Evolutionary conservation across 2,797 vertebrate species (phyloP).

Genomic region (Hydrocynus forskahlii): DNA sequence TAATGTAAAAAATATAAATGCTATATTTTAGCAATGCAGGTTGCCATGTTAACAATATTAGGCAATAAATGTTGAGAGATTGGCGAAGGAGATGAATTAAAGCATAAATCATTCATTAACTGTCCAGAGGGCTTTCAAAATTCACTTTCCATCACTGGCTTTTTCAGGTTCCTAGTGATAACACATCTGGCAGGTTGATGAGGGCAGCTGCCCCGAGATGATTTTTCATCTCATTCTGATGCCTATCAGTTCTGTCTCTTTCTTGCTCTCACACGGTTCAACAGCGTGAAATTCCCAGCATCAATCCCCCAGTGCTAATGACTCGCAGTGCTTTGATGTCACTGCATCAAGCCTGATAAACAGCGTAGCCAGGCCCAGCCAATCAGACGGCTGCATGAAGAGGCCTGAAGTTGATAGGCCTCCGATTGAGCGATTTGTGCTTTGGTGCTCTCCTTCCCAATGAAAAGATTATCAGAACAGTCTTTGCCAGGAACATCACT

Average conservation of each 20-base stretch:
- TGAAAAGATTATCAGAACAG: slow-evolving; percentile 47
- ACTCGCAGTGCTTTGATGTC: slow-evolving; percentile 55
- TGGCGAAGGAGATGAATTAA: neutral
- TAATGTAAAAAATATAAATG: neutral
- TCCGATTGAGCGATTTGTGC: slow-evolving; percentile 53
- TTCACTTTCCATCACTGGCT: slow-evolving; percentile 36
- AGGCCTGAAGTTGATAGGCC: slow-evolving; percentile 36
- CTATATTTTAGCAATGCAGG: neutral
- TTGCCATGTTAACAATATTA: slow-evolving; percentile 50
- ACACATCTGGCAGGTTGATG: slow-evolving; percentile 42
- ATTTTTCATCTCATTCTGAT: slow-evolving; percentile 61
- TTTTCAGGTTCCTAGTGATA: slow-evolving; percentile 34
- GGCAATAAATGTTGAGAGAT: slow-evolving; percentile 13
- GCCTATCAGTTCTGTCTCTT: slow-evolving; percentile 48
- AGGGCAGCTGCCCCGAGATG: slow-evolving; percentile 47
- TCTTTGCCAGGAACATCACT: slow-evolving; percentile 43
- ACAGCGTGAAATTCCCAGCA: slow-evolving; percentile 47
- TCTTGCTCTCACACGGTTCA: slow-evolving; percentile 39
- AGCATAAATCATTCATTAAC: slow-evolving; percentile 48
- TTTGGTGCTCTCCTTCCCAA: slow-evolving; percentile 38
- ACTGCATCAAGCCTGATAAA: slow-evolving; percentile 55
- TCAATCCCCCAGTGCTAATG: slow-evolving; percentile 51
- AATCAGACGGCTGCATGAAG: slow-evolving; percentile 29
- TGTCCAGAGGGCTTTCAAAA: slow-evolving; percentile 41
- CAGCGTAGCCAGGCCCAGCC: slow-evolving; percentile 44